Evolutionary conservation across 2,113 vertebrate species (phyloP).

Genomic region (Oreochromis aureus): DNA sequence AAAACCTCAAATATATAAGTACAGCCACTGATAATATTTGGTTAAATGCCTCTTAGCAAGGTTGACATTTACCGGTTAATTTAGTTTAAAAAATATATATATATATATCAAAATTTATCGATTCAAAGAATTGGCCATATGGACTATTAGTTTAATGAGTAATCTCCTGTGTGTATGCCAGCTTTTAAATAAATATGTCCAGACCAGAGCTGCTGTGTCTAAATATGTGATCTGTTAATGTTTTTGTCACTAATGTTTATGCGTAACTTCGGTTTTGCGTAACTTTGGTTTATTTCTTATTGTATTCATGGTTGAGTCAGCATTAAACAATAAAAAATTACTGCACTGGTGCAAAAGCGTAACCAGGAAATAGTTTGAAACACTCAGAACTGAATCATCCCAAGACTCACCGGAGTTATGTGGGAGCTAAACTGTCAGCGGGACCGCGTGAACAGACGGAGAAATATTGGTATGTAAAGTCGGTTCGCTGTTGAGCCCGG

Average conservation of each 20-base stretch:
- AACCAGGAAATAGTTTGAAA: not conserved
- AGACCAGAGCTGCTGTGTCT: not conserved
- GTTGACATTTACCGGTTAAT: not conserved
- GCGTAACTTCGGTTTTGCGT: not conserved
- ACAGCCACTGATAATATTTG: not conserved
- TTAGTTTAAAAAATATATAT: not conserved
- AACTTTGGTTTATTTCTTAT: not conserved
- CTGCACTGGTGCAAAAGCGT: not conserved
- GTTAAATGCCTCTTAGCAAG: not conserved
- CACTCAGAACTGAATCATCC: not conserved
- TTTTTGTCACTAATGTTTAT: not conserved
- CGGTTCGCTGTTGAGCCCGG: not conserved
- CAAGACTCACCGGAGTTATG: not conserved
- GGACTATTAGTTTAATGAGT: not conserved
- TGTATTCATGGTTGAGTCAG: not conserved
- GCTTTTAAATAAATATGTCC: not conserved
- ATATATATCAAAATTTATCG: accelerated
- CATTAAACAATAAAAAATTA: not conserved
- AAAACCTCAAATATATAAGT: not conserved
- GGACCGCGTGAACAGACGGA: not conserved
- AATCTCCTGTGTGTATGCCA: not conserved
- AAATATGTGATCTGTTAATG: not conserved
- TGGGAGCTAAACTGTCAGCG: not conserved
- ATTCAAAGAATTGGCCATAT: not conserved
- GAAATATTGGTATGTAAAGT: not conserved